Evolutionary conservation across 2,888 invertebrate genomes (phyloP).

Genomic region (Mycalesis mineus): DNA sequence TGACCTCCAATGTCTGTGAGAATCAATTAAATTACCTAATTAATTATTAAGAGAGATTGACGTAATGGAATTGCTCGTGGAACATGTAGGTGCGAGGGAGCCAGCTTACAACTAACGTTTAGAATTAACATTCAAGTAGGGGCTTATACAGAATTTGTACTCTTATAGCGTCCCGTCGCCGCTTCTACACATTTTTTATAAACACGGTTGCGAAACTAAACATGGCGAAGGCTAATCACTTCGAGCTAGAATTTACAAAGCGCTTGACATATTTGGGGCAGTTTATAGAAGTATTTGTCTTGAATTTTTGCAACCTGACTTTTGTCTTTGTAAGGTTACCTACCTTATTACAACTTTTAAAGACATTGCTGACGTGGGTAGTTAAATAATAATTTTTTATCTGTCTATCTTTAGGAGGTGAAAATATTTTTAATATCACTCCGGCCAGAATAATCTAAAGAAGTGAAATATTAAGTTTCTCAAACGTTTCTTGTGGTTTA

Average conservation of each 20-base stretch:
- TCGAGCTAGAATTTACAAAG: background rate
- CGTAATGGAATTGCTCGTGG: background rate
- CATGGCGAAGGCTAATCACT: background rate
- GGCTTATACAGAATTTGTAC: conserved; percentile 87
- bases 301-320: no score
- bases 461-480: no score
- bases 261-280: background rate
- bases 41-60: no score
- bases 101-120: conserved; percentile 59
- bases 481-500: background rate
- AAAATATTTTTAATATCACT: no score
- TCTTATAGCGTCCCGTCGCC: conserved; percentile 76
- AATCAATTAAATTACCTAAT: no score
- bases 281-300: background rate
- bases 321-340: no score
- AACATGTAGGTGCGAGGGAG: background rate
- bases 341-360: no score
- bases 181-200: conserved; percentile 40
- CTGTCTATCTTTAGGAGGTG: no score
- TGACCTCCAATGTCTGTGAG: no score
- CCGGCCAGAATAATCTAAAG: no score
- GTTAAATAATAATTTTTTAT: no score
- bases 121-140: conserved; percentile 74
- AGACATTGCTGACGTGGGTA: no score
- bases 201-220: background rate